Conservation (phyloP, 2,888 invertebrate genomes). For the Spisula subtruncata region DNA sequence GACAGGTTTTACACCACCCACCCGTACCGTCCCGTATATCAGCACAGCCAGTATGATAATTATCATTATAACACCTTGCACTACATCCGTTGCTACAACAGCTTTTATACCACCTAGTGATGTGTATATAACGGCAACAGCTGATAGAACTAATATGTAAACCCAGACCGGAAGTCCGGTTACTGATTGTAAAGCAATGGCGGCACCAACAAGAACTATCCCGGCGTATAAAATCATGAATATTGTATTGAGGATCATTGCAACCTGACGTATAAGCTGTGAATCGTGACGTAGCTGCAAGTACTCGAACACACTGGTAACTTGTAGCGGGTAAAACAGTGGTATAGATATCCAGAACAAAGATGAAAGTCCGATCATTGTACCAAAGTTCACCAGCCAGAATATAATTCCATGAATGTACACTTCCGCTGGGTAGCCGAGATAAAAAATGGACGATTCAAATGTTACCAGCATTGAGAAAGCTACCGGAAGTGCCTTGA, state of each 20-base stretch:
- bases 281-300: slow-evolving; percentile 53
- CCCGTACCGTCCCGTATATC: slow-evolving; percentile 54
- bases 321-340: slow-evolving; percentile 59
- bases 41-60: slow-evolving; percentile 54
- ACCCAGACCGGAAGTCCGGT: slow-evolving; percentile 49
- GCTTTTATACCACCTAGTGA: slow-evolving; percentile 63
- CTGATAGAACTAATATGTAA: slow-evolving; percentile 39
- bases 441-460: slow-evolving; percentile 65
- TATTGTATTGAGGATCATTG: slow-evolving; percentile 39
- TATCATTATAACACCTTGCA: slow-evolving; percentile 62
- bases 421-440: slow-evolving; percentile 63
- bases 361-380: slow-evolving; percentile 43
- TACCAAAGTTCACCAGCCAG: slow-evolving; percentile 51
- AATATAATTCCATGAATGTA: slow-evolving; percentile 60
- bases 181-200: slow-evolving; percentile 56
- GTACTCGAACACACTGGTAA: slow-evolving; percentile 64
- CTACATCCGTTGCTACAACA: slow-evolving; percentile 58
- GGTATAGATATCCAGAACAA: slow-evolving; percentile 61
- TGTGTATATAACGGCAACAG: slow-evolving; percentile 57
- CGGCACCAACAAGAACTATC: slow-evolving; percentile 59
- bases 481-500: slow-evolving; percentile 59
- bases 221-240: slow-evolving; percentile 57
- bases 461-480: slow-evolving; percentile 64
- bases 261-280: slow-evolving; percentile 42
- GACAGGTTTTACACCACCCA: slow-evolving; percentile 53